Evolutionary conservation across 2,797 vertebrate genomes (phyloP).

Genomic region (Bryconaethiops microstoma): DNA sequence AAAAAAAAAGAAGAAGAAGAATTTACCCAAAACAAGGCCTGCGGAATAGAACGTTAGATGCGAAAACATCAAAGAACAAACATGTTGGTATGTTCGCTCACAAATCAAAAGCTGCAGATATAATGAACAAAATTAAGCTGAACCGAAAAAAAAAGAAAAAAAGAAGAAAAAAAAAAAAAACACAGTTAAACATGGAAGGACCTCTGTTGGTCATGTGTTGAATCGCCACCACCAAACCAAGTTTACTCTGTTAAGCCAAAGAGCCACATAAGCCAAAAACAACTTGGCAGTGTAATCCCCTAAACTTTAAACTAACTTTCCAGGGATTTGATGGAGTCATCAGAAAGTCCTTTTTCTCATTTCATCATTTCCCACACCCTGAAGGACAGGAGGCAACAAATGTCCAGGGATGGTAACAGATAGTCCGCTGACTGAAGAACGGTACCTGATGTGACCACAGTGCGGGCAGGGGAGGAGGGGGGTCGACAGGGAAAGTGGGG

Average conservation of each 20-base stretch:
- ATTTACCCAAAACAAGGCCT: neutral
- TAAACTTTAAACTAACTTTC: conserved; percentile 41
- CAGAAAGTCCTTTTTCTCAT: conserved; percentile 37
- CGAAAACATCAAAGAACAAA: neutral
- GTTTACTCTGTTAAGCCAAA: conserved; percentile 30
- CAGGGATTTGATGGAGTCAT: conserved; percentile 40
- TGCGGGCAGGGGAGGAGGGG: conserved; percentile 2
- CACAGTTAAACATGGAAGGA: neutral
- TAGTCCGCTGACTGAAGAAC: conserved; percentile 32
- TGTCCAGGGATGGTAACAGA: conserved; percentile 26
- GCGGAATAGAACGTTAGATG: neutral
- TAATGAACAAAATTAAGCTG: neutral
- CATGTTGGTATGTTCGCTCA: neutral
- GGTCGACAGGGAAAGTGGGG: conserved; percentile 42
- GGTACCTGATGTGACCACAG: conserved; percentile 41
- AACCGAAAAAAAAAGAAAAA: neutral
- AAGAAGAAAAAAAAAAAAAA: neutral
- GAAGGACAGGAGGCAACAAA: conserved; percentile 41
- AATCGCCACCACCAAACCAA: conserved; percentile 4
- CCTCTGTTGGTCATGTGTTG: conserved; percentile 14
- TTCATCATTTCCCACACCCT: conserved; percentile 45
- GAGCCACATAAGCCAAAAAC: conserved; percentile 44
- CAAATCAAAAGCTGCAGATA: neutral
- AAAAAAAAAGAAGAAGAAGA: neutral
- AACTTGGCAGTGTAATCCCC: conserved; percentile 44